Conservation (phyloP, 2,113 vertebrate species). For the Callipepla squamata region DNA sequence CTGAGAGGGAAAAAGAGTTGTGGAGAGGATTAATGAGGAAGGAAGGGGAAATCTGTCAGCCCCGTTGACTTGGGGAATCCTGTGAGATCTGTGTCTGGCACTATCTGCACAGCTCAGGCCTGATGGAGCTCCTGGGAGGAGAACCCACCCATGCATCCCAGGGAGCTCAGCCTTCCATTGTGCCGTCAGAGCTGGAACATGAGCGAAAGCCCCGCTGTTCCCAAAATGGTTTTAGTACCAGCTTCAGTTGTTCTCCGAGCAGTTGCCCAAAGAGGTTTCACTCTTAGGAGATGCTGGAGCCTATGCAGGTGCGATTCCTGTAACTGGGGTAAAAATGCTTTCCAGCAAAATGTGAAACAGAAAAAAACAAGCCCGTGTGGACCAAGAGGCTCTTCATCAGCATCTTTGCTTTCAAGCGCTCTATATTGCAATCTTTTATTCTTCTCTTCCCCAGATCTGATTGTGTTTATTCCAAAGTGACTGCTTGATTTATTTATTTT, state of each 20-base stretch:
- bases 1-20: background rate
- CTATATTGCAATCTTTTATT: background rate
- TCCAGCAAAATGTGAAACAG: background rate
- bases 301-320: background rate
- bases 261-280: background rate
- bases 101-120: rapidly evolving
- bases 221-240: background rate
- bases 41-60: background rate
- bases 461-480: background rate
- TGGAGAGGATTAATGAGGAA: background rate
- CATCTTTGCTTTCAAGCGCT: background rate
- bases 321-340: background rate
- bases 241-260: background rate
- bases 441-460: background rate
- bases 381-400: background rate
- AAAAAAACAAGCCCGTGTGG: rapidly evolving
- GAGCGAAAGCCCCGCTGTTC: background rate
- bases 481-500: background rate
- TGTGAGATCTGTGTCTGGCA: background rate
- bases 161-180: background rate
- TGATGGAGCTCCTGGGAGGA: background rate
- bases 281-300: background rate
- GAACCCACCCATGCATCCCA: rapidly evolving
- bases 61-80: background rate
- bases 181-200: background rate